Conservation (phyloP, 2,797 vertebrate species). For the Sparus aurata region DNA sequence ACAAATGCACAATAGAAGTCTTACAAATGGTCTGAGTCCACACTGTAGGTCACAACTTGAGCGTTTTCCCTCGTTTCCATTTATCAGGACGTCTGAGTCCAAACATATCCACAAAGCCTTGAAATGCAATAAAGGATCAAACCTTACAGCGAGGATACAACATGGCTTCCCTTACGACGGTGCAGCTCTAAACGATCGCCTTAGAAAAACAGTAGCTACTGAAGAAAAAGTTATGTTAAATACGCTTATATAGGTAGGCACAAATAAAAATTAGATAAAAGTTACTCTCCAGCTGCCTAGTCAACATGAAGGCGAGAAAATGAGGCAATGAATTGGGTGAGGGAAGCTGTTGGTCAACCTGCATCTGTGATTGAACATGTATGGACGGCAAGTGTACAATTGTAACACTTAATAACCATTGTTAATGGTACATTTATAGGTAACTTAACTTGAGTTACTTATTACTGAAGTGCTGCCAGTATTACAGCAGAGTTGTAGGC, state of each 20-base stretch:
- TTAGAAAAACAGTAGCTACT: background rate
- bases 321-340: background rate
- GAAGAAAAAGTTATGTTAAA: background rate
- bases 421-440: no score
- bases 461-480: no score
- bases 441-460: no score
- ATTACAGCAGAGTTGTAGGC: background rate
- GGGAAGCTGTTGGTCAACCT: background rate
- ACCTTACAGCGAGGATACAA: background rate
- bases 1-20: no score
- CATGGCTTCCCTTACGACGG: constrained; percentile 1
- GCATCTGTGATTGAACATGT: background rate
- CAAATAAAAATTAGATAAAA: background rate
- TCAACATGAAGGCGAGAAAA: constrained; percentile 26
- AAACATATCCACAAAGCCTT: constrained; percentile 16
- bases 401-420: no score
- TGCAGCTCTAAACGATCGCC: background rate
- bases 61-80: constrained; percentile 47
- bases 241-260: constrained; percentile 28
- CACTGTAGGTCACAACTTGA: background rate
- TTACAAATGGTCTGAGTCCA: no score
- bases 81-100: background rate
- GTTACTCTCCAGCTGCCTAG: constrained; percentile 34
- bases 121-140: constrained; percentile 39
- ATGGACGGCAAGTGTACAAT: background rate